A percentile compares a stretch with the other conserved stretches of the same genome.
These are phyloP conservation scores for Tetramorium parvispinum DNA, from an alignment of 1,140 invertebrate genomes.

Conservation along the genomic window DNA sequence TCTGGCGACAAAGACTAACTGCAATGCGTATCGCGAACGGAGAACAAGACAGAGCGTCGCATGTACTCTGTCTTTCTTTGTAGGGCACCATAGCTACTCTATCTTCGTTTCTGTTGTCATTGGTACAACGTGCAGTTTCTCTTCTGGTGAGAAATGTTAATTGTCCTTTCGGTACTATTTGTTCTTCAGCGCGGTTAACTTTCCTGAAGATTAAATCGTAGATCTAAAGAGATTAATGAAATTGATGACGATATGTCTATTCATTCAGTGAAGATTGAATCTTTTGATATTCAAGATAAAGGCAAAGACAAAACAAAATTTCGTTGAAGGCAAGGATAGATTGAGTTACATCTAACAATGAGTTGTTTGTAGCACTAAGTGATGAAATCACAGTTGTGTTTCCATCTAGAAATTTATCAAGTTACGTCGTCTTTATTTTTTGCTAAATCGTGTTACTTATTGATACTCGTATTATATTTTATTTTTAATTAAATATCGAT, in stretches of 20 bases:
- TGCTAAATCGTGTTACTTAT: not conserved
- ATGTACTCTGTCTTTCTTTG: not conserved
- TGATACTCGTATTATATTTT: not conserved
- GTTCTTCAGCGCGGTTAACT: slow-evolving; percentile 11
- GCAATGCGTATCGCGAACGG: slow-evolving; percentile 10
- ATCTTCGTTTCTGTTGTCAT: not conserved
- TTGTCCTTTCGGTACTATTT: not conserved
- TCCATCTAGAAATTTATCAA: not conserved
- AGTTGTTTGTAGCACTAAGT: not conserved
- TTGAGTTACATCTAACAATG: slow-evolving; percentile 4
- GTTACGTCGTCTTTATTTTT: not conserved
- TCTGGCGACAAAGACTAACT: slow-evolving; percentile 28
- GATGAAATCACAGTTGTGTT: not conserved
- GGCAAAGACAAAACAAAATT: not conserved
- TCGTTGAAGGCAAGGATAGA: slow-evolving; percentile 1
- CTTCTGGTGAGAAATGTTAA: slow-evolving; percentile 18
- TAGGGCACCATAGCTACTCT: not conserved
- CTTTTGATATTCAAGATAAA: not conserved
- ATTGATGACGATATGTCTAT: not conserved
- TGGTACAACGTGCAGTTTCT: not conserved
- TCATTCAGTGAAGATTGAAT: not conserved
- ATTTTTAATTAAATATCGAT: not conserved
- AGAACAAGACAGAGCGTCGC: not conserved
- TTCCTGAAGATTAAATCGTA: not conserved
- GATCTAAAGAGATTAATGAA: slow-evolving; percentile 8